These are phyloP conservation scores for Salvator merianae DNA, from an alignment of 2,113 vertebrate genomes.

Conservation along the genomic window DNA sequence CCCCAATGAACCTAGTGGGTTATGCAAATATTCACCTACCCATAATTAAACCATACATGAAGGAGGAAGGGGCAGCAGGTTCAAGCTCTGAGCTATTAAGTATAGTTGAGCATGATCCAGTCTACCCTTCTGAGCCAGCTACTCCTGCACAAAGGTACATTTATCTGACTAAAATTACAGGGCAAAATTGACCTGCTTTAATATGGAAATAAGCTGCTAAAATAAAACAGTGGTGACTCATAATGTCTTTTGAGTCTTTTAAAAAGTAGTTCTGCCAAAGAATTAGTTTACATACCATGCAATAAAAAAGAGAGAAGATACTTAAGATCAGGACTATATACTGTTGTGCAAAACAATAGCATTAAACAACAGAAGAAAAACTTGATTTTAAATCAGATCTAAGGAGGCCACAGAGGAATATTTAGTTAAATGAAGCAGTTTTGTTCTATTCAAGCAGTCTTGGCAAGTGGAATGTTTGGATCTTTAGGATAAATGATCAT, in stretches of 20 bases:
- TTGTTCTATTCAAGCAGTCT: neutral
- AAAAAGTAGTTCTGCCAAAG: neutral
- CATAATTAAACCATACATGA: too few relatives aligned
- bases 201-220: constrained; percentile 2
- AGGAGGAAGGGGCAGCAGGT: too few relatives aligned
- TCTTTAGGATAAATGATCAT: neutral
- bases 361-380: neutral
- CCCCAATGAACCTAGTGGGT: too few relatives aligned
- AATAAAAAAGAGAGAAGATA: neutral
- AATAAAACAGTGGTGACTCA: neutral
- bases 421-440: neutral
- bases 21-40: too few relatives aligned
- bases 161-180: neutral
- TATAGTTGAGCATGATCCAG: too few relatives aligned
- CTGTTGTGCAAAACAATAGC: neutral
- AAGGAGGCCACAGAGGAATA: neutral
- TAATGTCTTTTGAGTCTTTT: neutral
- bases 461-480: neutral
- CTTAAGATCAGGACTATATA: neutral
- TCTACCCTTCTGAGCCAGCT: too few relatives aligned
- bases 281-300: neutral
- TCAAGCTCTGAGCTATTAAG: too few relatives aligned
- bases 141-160: too few relatives aligned
- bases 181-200: neutral
- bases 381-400: neutral